These are phyloP conservation scores for Phacellophora camtschatica DNA, from an alignment of 30 jellyfish, hydroid and myxozoan species.

Conservation along the genomic window DNA sequence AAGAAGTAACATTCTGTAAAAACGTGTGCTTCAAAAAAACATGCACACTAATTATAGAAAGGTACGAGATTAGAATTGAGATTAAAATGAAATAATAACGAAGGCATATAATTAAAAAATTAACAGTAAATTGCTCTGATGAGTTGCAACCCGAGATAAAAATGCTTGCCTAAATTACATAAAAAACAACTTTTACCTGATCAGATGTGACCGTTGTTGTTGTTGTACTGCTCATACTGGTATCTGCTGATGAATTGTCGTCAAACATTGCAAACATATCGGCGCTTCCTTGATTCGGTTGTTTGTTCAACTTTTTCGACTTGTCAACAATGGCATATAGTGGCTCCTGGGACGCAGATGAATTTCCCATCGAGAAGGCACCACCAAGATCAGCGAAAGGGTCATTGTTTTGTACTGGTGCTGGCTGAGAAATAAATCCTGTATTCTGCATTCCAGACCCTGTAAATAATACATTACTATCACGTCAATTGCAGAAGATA, in stretches of 20 bases:
- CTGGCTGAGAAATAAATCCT: background rate
- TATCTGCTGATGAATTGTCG: background rate
- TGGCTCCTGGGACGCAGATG: slow-evolving; percentile 52
- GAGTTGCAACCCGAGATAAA: no score
- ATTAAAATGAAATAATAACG: no score
- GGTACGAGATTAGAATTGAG: no score
- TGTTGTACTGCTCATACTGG: background rate
- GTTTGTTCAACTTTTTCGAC: slow-evolving; percentile 5
- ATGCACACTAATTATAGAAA: no score
- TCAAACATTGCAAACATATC: slow-evolving; percentile 56
- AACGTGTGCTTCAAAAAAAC: no score
- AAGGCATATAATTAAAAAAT: no score
- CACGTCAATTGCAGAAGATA: no score
- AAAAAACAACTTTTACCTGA: no score
- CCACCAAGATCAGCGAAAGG: slow-evolving; percentile 62
- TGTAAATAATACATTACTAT: no score
- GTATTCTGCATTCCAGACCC: background rate
- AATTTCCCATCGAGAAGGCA: slow-evolving; percentile 4
- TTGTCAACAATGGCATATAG: slow-evolving; percentile 65
- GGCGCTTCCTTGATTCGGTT: slow-evolving; percentile 1
- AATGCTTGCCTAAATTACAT: no score
- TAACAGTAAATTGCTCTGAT: no score
- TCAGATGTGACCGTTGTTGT: background rate
- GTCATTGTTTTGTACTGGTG: slow-evolving; percentile 7
- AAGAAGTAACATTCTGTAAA: no score